Conservation (phyloP, 2,113 vertebrate species). For the cattle (Bos taurus) region DNA sequence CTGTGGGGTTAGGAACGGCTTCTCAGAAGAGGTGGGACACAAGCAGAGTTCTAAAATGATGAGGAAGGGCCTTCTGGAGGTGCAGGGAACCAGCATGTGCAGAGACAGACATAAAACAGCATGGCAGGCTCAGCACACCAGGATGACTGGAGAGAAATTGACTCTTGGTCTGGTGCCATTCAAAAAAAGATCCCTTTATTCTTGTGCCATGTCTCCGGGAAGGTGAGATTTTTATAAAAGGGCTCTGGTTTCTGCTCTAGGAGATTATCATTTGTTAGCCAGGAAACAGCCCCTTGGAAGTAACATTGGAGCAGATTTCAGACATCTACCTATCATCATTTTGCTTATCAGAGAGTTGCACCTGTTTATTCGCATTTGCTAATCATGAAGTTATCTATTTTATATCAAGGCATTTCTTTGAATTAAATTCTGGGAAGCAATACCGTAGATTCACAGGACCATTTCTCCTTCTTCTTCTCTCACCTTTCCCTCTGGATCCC, state of each 20-base stretch:
- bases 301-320: background rate
- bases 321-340: background rate
- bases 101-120: background rate
- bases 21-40: background rate
- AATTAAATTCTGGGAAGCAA: background rate
- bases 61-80: background rate
- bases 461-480: background rate
- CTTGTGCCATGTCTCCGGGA: background rate
- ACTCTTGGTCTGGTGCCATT: background rate
- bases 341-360: slow-evolving; percentile 34
- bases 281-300: background rate
- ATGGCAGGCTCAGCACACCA: background rate
- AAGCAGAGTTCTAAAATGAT: background rate
- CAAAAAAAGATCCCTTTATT: background rate
- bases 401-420: background rate
- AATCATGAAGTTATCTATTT: background rate
- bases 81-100: background rate
- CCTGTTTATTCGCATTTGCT: slow-evolving; percentile 8
- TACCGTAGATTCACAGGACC: background rate
- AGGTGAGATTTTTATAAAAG: background rate
- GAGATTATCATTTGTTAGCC: background rate
- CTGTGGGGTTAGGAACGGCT: background rate
- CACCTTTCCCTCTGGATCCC: background rate
- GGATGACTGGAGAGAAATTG: background rate
- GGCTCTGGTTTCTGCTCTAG: background rate